phyloP scores from a whole-genome alignment of 2,888 invertebrate species.

The Mycalesis mineus region DNA sequence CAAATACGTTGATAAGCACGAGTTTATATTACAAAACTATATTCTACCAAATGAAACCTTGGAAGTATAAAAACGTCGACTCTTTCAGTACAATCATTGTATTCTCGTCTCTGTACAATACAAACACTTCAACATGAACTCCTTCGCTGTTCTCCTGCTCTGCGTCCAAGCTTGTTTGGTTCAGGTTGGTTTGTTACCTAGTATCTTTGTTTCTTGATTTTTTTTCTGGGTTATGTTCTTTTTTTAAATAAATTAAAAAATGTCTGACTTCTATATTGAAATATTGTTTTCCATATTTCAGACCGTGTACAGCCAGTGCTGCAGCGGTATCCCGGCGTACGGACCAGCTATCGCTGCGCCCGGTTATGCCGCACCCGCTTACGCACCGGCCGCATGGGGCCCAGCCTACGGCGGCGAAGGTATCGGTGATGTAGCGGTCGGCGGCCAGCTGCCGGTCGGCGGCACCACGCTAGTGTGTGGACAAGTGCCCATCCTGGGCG shows the following conservation, averaged over 20 bases:
- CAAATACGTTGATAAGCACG: neutral
- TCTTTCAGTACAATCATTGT: slow-evolving; percentile 18
- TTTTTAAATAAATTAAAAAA: no score
- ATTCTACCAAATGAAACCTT: neutral
- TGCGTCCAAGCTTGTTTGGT: slow-evolving; percentile 46
- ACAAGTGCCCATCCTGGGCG: slow-evolving; percentile 41
- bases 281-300: slow-evolving; percentile 14
- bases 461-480: slow-evolving; percentile 40
- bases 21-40: neutral
- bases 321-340: neutral
- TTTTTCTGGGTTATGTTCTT: no score
- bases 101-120: slow-evolving; percentile 9
- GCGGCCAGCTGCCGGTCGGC: slow-evolving; percentile 35
- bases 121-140: slow-evolving; percentile 25
- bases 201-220: no score
- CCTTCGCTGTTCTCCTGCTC: slow-evolving; percentile 36
- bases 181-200: slow-evolving; percentile 33
- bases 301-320: slow-evolving; percentile 29
- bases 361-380: neutral
- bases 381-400: neutral
- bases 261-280: no score
- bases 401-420: slow-evolving; percentile 34
- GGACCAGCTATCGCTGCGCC: slow-evolving; percentile 15
- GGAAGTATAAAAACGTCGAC: slow-evolving; percentile 18
- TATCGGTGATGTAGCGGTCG: slow-evolving; percentile 31